phyloP scores from a whole-genome alignment of 2,888 invertebrate species.

The Caenorhabditis sulstoni region DNA sequence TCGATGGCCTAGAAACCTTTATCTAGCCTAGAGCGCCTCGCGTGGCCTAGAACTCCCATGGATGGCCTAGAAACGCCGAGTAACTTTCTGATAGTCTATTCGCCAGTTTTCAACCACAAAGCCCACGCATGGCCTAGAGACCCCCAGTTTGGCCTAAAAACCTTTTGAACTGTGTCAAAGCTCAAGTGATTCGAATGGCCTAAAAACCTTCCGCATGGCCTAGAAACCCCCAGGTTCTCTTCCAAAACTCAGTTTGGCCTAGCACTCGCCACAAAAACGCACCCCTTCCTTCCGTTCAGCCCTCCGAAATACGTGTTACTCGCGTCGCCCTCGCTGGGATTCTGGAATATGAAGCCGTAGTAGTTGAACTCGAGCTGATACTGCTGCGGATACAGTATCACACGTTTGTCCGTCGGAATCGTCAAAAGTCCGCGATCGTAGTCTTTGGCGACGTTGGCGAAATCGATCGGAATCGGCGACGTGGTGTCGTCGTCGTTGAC shows the following conservation, averaged over 20 bases:
- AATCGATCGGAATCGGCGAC: conserved; percentile 14
- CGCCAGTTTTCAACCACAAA: too few species aligned
- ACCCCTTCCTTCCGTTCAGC: conserved; percentile 45
- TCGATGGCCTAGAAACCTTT: too few species aligned
- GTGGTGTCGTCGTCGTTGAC: conserved; percentile 1
- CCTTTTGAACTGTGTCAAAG: too few species aligned
- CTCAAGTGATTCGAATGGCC: too few species aligned
- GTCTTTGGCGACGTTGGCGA: conserved; percentile 26
- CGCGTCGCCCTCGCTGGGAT: conserved; percentile 50
- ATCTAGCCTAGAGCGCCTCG: too few species aligned
- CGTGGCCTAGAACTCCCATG: too few species aligned
- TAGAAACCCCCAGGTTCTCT: too few species aligned
- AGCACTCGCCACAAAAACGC: neutral
- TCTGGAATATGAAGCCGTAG: conserved; percentile 62
- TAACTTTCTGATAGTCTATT: too few species aligned
- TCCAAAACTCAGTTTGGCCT: neutral
- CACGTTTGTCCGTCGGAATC: conserved; percentile 20
- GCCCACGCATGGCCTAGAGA: too few species aligned
- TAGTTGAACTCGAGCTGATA: conserved; percentile 40
- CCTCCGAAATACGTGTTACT: conserved; percentile 53
- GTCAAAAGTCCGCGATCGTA: conserved; percentile 41
- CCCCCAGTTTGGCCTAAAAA: too few species aligned
- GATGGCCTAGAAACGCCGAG: too few species aligned
- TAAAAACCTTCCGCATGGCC: neutral
- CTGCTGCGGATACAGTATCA: conserved; percentile 5